Base-by-base conservation (phyloP, 2,797 vertebrate species). In the Petrocephalus schoutedeni region DNA sequence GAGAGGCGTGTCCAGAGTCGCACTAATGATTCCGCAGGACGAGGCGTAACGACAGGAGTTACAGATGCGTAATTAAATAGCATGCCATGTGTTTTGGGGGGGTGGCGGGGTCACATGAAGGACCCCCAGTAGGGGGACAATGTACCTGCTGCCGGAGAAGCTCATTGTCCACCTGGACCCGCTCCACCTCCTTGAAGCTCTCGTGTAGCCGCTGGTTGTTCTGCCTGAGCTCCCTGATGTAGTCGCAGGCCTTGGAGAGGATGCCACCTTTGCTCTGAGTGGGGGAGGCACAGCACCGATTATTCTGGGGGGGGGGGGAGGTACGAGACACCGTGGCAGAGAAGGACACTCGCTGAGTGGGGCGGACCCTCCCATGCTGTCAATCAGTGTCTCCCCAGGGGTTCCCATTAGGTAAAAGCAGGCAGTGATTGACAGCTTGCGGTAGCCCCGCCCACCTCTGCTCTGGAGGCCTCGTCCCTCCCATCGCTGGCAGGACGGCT, bases 161-260 rank as follows among this genome's bases (percentile, higher is more conserved):
- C 88, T 97, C 96, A 1, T 97, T 97, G 94, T 98, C 97, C 93
- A 97, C 93, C 93, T 97, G 97, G 92, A 97, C 94, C 91, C 97
- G 93, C 92, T 97, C 97, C 10, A 96, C 95, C 90, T 97, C 97
- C 90, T 97, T 97, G 92, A 96, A 95, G 88, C 95, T 96, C 91
- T 97, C 97, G 92, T 97, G 96, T 92, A 98, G 95, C 53, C 95
- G 94, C 94, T 97, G 97, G 94, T 98, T 97, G 87, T 92, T 97
- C 92, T 97, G 96, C 88, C 96, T 95, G 36, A 98, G 95, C 90
- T 98, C 97, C 0, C 95, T 95, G 91, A 98, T 98, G 91, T 98
- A 98, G 92, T 98, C 97, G 0, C 97, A 98, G 0, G 97, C 97
- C 92, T 98, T 98, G 0, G 97, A 98, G 86, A 98, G 95, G 93